Base-by-base conservation (phyloP, 2,113 vertebrate species). In the Ahaetulla prasina region DNA sequence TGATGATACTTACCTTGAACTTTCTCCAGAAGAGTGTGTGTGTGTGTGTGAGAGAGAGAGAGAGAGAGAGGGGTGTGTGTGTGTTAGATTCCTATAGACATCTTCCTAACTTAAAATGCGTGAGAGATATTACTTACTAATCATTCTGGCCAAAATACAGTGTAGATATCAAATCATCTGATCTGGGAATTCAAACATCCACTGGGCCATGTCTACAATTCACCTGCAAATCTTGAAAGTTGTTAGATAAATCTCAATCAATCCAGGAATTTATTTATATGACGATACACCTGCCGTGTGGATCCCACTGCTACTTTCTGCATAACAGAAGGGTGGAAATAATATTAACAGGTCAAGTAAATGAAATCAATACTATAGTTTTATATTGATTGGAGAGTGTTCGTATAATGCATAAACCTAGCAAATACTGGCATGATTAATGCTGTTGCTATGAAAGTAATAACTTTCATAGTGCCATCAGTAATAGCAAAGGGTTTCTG, bases 1-100 rank as follows among this genome's bases (percentile, higher is more conserved):
- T 95, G 88, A 95, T 94, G 91, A 43, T 85, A 93, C 92, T 45
- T 16, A 92, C 23, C 30, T 85, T 1, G 85, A 1, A 87, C 3
- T 45, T 92, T 93, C 85, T 47, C 52, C 47, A 4, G 52, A 12
- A 20, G 54, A 90, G 3, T n/a, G n/a, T n/a, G n/a, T n/a, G n/a
- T n/a, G n/a, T n/a, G n/a, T n/a, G n/a, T n/a, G n/a, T n/a, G 52
- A 53, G 52, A 53, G 52, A 18, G 52, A 53, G 52, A 18, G 52
- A 54, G 53, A 54, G 54, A 55, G 55, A 27, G 55, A 57, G 54
- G 5, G 53, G 6, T 18, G 6, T 18, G 6, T 12, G 14, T n/a
- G n/a, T n/a, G 54, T 89, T 2, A 12, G 47, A 9, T 49, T 49
- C 27, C 49, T 30, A 54, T 10, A 39, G 18, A 9, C 23, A 25